A percentile compares a stretch with the other conserved stretches of the same genome.
phyloP scores from a whole-genome alignment of 2,797 vertebrate genomes.

The Schizopygopsis pylzovi region DNA sequence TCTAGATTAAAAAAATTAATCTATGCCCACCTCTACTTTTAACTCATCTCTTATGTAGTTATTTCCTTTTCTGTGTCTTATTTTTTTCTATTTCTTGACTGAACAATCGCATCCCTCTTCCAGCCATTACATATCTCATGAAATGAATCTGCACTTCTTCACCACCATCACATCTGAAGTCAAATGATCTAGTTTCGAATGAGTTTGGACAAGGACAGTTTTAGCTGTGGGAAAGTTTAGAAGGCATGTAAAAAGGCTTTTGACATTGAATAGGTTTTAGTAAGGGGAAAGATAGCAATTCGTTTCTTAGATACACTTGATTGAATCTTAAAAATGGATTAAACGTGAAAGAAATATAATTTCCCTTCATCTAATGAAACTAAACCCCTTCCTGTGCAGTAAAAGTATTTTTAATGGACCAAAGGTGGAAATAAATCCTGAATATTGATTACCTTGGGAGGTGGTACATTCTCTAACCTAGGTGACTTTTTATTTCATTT shows the following conservation, averaged over 20 bases:
- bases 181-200: conserved; percentile 26
- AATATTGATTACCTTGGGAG: not conserved
- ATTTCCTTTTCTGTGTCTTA: not conserved
- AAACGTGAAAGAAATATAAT: conserved; percentile 9
- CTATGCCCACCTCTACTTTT: too few species aligned
- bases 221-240: not conserved
- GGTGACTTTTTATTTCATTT: not conserved
- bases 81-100: not conserved
- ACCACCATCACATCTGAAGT: not conserved
- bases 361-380: conserved; percentile 20
- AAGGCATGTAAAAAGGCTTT: not conserved
- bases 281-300: conserved; percentile 23
- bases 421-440: not conserved
- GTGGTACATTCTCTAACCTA: not conserved
- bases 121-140: not conserved
- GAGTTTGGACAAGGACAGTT: conserved; percentile 21
- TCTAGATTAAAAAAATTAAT: too few species aligned
- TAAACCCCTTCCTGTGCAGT: conserved; percentile 4
- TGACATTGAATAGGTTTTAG: conserved; percentile 29
- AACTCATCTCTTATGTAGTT: not conserved
- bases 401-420: not conserved
- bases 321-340: conserved; percentile 38
- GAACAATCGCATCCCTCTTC: not conserved
- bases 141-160: not conserved
- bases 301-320: conserved; percentile 27